Conservation (phyloP, 1,140 invertebrate genomes). For the Schlechtendalia chinensis region DNA sequence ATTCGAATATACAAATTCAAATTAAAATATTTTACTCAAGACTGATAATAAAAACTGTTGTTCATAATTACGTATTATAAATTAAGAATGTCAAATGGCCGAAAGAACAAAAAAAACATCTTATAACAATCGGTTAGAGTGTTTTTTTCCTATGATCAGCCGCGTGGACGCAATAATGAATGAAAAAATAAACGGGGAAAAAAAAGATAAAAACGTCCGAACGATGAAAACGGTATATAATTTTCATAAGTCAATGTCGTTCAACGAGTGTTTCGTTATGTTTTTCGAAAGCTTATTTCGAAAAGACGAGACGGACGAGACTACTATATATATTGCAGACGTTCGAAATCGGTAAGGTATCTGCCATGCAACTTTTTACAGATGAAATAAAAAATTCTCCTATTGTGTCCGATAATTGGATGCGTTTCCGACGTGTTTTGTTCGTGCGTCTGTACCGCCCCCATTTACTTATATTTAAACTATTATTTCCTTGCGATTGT, state of each 20-base stretch:
- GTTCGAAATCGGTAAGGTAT: neutral
- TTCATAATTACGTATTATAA: too few relatives aligned
- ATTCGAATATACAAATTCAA: too few relatives aligned
- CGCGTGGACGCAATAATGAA: too few relatives aligned
- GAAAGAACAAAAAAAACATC: too few relatives aligned
- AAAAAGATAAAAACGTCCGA: too few relatives aligned
- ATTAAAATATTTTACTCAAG: too few relatives aligned
- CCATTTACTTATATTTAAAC: neutral
- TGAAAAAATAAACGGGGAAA: too few relatives aligned
- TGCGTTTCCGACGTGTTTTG: constrained; percentile 21
- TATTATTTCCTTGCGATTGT: neutral
- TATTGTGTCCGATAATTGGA: constrained; percentile 41
- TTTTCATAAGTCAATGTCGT: constrained; percentile 12
- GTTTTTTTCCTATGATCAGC: too few relatives aligned
- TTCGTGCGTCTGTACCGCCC: neutral
- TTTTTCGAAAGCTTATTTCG: constrained; percentile 16
- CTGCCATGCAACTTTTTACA: constrained; percentile 15
- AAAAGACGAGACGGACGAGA: neutral
- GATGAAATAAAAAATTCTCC: constrained; percentile 7
- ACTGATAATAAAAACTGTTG: too few relatives aligned
- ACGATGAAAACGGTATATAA: too few relatives aligned
- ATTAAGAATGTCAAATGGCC: too few relatives aligned
- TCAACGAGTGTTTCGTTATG: neutral
- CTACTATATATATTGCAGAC: neutral
- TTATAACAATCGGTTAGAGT: too few relatives aligned